phyloP scores from a whole-genome alignment of 2,797 vertebrate genomes.

The Gymnodraco acuticeps region DNA sequence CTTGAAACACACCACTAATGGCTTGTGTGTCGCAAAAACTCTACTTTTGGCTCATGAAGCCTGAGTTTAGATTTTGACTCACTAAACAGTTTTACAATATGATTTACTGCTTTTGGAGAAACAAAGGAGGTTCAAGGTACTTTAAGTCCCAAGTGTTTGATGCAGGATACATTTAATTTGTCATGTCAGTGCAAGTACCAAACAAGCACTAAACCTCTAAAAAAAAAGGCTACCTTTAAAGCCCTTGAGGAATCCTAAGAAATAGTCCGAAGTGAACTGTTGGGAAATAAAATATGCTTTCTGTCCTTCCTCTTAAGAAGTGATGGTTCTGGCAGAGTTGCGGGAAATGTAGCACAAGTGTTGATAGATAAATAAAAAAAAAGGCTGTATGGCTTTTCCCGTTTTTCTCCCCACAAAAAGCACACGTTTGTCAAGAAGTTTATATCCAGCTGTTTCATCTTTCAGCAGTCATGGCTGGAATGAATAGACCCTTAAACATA shows the following conservation, averaged over 20 bases:
- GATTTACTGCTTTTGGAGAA: slow-evolving; percentile 52
- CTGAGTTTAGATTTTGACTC: slow-evolving; percentile 22
- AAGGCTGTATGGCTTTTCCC: slow-evolving; percentile 36
- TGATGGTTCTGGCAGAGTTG: slow-evolving; percentile 62
- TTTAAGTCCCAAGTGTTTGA: slow-evolving; percentile 49
- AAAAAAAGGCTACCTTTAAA: slow-evolving; percentile 64
- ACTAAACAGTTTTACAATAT: slow-evolving; percentile 27
- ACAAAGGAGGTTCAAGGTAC: slow-evolving; percentile 40
- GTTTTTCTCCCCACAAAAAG: slow-evolving; percentile 38
- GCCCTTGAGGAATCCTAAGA: slow-evolving; percentile 71
- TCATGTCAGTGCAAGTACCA: slow-evolving; percentile 63
- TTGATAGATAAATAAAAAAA: slow-evolving; percentile 72
- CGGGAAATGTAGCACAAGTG: slow-evolving; percentile 63
- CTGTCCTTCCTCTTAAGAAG: slow-evolving; percentile 60
- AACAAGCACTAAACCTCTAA: slow-evolving; percentile 55
- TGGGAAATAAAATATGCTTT: slow-evolving; percentile 72
- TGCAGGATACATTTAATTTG: slow-evolving; percentile 66
- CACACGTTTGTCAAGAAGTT: slow-evolving; percentile 75
- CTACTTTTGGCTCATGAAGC: slow-evolving; percentile 35
- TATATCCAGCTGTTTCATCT: slow-evolving; percentile 80
- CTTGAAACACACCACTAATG: slow-evolving; percentile 62
- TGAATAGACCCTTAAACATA: slow-evolving; percentile 77
- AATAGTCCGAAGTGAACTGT: slow-evolving; percentile 72
- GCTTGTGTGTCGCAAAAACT: slow-evolving; percentile 53
- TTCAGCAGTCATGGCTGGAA: slow-evolving; percentile 75